Evolutionary conservation across 2,888 invertebrate species (phyloP).

Genomic region (Hirtodrosophila cameraria): DNA sequence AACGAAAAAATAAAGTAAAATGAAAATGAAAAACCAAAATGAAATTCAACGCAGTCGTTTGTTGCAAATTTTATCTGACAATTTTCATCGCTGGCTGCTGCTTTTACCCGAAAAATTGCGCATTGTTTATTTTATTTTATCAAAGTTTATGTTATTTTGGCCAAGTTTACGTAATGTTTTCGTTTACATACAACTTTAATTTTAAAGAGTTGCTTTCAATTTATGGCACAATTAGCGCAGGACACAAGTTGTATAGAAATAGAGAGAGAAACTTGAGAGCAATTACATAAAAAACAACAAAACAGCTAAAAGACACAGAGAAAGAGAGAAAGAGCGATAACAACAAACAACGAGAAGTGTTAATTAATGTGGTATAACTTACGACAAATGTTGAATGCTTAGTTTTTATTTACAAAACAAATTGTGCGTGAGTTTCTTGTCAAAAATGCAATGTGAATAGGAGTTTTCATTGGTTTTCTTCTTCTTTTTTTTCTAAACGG

Average conservation of each 20-base stretch:
- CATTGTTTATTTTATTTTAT: conserved; percentile 8
- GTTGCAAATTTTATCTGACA: conserved; percentile 29
- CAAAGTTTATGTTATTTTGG: conserved; percentile 19
- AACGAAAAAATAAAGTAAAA: conserved; percentile 6
- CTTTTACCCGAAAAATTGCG: conserved; percentile 22
- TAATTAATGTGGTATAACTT: conserved; percentile 1
- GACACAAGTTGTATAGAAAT: conserved; percentile 17
- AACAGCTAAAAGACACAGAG: conserved; percentile 1
- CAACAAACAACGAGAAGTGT: not conserved
- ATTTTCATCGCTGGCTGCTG: conserved; percentile 37
- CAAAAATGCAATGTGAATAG: conserved; percentile 27
- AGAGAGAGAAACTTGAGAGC: conserved; percentile 3
- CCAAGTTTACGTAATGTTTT: conserved; percentile 34
- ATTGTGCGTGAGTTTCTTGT: conserved; percentile 34
- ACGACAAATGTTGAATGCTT: conserved; percentile 18
- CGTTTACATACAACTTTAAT: no score
- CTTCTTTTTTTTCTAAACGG: conserved; percentile 13
- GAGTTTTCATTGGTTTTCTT: conserved; percentile 19
- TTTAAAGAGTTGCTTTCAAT: conserved; percentile 28
- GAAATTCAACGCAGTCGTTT: conserved; percentile 9
- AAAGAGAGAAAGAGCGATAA: conserved; percentile 2
- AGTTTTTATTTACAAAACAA: conserved; percentile 16
- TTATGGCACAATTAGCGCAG: conserved; percentile 66
- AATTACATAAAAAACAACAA: not conserved
- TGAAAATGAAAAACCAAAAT: conserved; percentile 6